A percentile compares a stretch with the other conserved stretches of the same genome.
phyloP scores from a whole-genome alignment of 2,797 vertebrate species.

The Eremophila alpestris region DNA sequence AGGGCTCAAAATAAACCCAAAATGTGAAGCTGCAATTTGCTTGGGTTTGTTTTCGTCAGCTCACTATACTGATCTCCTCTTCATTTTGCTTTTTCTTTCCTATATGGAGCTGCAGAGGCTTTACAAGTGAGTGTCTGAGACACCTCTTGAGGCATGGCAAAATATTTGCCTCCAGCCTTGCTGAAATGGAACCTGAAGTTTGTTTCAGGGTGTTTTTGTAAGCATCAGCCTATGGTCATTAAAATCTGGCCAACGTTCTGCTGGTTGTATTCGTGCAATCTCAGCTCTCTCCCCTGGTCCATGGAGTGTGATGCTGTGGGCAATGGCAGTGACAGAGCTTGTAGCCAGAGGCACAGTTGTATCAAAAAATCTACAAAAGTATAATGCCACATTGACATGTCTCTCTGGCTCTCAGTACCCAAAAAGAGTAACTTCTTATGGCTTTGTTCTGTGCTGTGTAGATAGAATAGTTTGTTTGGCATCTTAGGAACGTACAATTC shows the following conservation, averaged over 20 bases:
- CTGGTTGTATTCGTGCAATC: not conserved
- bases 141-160: not conserved
- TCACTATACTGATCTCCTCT: not conserved
- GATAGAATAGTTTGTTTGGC: not conserved
- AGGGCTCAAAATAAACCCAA: not conserved
- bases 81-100: not conserved
- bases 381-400: not conserved
- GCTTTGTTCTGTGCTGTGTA: not conserved
- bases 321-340: not conserved
- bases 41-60: not conserved
- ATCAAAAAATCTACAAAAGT: not conserved
- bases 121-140: not conserved
- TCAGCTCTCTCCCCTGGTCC: not conserved
- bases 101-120: not conserved
- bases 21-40: not conserved
- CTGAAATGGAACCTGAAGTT: not conserved
- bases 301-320: not conserved
- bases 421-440: not conserved
- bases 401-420: not conserved
- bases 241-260: not conserved
- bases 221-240: not conserved
- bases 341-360: not conserved
- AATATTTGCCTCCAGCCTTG: not conserved
- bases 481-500: accelerated
- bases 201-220: not conserved